Percentiles rank a stretch among this genome's conserved stretches.
Conservation (phyloP, 2,797 vertebrate genomes). For the Xyrichtys novacula region DNA sequence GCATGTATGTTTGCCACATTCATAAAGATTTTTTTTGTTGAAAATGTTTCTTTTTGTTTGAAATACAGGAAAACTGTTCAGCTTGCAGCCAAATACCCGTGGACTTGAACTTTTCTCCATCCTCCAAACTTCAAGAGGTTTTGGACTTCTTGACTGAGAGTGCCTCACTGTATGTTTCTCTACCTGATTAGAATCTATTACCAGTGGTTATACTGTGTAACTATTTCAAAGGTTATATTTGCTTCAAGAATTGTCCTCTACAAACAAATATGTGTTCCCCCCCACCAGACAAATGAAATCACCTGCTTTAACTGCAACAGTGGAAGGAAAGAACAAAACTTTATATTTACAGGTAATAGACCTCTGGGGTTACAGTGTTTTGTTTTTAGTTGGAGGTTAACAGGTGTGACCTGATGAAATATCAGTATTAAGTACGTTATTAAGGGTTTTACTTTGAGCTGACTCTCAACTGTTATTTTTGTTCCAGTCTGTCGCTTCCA, state of each 20-base stretch:
- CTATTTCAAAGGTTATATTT: neutral
- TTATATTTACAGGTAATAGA: constrained; percentile 93
- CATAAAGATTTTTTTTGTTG: neutral
- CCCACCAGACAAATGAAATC: constrained; percentile 93
- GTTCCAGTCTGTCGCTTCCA: constrained; percentile 89
- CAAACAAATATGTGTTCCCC: constrained; percentile 3
- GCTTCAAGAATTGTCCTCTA: neutral
- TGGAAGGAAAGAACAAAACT: constrained; percentile 94
- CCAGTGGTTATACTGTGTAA: neutral
- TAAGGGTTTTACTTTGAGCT: constrained; percentile 23
- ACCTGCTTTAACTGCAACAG: constrained; percentile 92
- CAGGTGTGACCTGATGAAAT: constrained; percentile 1
- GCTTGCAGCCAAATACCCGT: constrained; percentile 94
- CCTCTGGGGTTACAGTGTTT: constrained; percentile 4
- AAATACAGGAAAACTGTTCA: constrained; percentile 89
- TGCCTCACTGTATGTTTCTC: constrained; percentile 89
- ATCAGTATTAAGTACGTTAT: neutral
- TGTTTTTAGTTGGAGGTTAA: constrained; percentile 1
- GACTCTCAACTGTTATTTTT: constrained; percentile 46
- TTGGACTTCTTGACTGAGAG: constrained; percentile 91
- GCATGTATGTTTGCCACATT: neutral
- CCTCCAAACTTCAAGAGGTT: constrained; percentile 92
- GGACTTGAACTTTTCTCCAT: constrained; percentile 89
- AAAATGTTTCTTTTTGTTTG: neutral
- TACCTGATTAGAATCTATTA: neutral